Evolutionary conservation across 2,888 invertebrate species (phyloP).

Genomic region (Unio pictorum): DNA sequence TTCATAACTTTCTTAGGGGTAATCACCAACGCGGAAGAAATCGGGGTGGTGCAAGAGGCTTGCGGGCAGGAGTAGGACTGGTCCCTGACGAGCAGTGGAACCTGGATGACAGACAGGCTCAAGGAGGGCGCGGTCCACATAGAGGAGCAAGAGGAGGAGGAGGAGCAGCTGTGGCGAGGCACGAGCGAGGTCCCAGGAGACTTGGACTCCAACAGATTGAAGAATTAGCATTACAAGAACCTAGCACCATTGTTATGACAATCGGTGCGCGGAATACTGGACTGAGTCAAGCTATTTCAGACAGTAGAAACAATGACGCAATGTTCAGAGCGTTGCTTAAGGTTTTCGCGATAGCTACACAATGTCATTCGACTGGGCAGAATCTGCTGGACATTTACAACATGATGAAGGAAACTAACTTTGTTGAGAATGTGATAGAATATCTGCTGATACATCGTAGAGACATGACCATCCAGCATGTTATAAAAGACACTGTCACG

Average conservation of each 20-base stretch:
- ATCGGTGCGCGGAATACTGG: slow-evolving; percentile 11
- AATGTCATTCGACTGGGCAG: slow-evolving; percentile 19
- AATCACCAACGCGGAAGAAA: too few species aligned
- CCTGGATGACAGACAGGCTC: neutral
- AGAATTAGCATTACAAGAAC: slow-evolving; percentile 12
- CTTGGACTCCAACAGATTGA: slow-evolving; percentile 8
- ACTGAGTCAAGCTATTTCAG: slow-evolving; percentile 10
- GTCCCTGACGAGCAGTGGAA: too few species aligned
- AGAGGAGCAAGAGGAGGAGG: slow-evolving; percentile 6
- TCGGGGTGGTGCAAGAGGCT: too few species aligned
- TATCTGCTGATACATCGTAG: slow-evolving; percentile 13
- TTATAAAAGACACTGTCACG: slow-evolving; percentile 23
- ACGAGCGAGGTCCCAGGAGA: slow-evolving; percentile 1
- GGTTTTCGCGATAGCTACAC: slow-evolving; percentile 29
- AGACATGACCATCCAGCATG: slow-evolving; percentile 8
- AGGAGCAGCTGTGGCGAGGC: neutral
- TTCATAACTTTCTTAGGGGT: too few species aligned
- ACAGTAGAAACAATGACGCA: slow-evolving; percentile 6
- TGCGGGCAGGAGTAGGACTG: too few species aligned
- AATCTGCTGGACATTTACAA: slow-evolving; percentile 16
- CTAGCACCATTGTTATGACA: slow-evolving; percentile 13
- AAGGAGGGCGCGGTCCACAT: slow-evolving; percentile 2
- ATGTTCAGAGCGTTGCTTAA: slow-evolving; percentile 10
- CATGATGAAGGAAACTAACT: slow-evolving; percentile 22
- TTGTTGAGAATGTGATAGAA: slow-evolving; percentile 18